Base-by-base conservation (phyloP, 2,113 vertebrate species). In the Tretioscincus oriximinensis region DNA sequence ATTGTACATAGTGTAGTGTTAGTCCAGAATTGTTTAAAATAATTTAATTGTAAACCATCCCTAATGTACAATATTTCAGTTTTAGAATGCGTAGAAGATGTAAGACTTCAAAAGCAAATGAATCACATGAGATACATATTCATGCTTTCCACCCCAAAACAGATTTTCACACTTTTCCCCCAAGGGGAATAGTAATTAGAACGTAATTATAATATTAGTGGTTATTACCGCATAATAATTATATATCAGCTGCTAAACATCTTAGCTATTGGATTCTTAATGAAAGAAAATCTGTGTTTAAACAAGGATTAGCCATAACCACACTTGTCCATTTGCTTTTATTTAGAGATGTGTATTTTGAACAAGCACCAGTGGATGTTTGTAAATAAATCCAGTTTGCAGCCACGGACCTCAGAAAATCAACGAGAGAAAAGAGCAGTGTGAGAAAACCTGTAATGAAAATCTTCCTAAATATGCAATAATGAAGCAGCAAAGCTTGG, bases 211-310 rank as follows among this genome's bases (percentile, higher is more conserved):
- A 73, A 76, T 70, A 82, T 82, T 68, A 82, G 73, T 61, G 16
- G 73, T 76, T 69, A 76, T 82, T 82, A 76, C 80, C 76, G 73
- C 60, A 81, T 73, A 76, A 82, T 76, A 76, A 70, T 76, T 61
- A 82, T 31, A 70, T 82, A 82, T 82, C 51, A 76, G 67, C 41
- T 82, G 73, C 66, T 76, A 82, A 76, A 76, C n/a, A 82, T 70
- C 65, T 81, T 76, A 70, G 61, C 22, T 21, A 63, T 64, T 82
- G 49, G 66, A 63, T 69, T 69, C n/a, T 49, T 70, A 76, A 76
- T 61, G 66, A 70, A 76, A 70, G n/a, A 70, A 82, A 61, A 61
- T 60, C 9, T 69, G 31, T 69, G 14, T 70, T 69, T 31, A 82
- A 70, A 69, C 14, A 2, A 22, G 69, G 26, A 70, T 70, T 82